Evolutionary conservation across 2,113 vertebrate species (phyloP).

Genomic region (Pseudopodoces humilis): DNA sequence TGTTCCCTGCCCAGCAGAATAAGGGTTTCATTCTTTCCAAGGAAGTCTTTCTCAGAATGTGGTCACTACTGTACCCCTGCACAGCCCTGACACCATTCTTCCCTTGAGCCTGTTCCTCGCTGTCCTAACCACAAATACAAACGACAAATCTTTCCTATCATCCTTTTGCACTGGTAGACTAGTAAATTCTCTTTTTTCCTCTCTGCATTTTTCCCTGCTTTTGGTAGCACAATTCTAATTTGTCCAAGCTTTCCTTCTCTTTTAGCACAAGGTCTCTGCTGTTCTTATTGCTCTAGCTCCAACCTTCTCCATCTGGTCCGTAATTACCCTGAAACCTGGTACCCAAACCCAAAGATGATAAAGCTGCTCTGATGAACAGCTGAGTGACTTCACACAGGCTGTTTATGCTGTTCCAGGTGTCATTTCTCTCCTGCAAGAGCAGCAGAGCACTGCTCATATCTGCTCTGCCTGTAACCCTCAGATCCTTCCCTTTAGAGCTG

Average conservation of each 20-base stretch:
- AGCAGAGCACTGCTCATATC: neutral
- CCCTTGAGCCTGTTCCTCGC: neutral
- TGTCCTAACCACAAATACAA: neutral
- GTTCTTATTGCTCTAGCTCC: neutral
- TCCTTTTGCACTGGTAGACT: neutral
- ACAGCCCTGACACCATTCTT: neutral
- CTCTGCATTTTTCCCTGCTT: neutral
- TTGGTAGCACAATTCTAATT: neutral
- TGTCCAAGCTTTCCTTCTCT: neutral
- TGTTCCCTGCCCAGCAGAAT: neutral
- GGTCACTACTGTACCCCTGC: neutral
- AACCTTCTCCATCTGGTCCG: fast-evolving
- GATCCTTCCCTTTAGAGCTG: neutral
- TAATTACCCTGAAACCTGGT: neutral
- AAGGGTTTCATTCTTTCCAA: neutral
- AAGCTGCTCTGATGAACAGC: neutral
- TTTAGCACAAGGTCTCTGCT: neutral
- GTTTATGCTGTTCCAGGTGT: neutral
- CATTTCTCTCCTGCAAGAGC: neutral
- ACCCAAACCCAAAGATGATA: neutral
- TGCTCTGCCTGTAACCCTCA: neutral
- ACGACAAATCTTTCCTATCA: neutral
- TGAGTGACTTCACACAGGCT: neutral
- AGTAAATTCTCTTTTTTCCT: neutral
- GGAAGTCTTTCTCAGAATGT: neutral